phyloP scores from a whole-genome alignment of 2,113 vertebrate species.

The Anarrhichthys ocellatus region DNA sequence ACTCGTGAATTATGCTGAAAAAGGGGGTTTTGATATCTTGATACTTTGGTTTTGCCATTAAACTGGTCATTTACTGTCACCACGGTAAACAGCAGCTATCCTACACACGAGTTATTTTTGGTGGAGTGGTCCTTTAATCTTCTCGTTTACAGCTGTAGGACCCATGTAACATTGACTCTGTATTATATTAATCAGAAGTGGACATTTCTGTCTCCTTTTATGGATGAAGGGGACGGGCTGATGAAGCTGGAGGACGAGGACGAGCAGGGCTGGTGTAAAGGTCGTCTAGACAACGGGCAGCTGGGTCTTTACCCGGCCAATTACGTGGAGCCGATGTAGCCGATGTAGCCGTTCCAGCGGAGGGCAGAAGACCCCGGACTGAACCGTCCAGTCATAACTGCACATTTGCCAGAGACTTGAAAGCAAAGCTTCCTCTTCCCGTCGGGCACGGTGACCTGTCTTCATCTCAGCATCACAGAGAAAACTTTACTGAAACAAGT shows the following conservation, averaged over 20 bases:
- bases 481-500: conserved; percentile 11
- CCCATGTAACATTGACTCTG: not conserved
- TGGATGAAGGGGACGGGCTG: conserved; percentile 90
- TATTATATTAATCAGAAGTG: not conserved
- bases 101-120: not conserved
- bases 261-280: conserved; percentile 98
- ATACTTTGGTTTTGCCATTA: not conserved
- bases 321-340: conserved; percentile 93
- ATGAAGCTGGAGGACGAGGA: conserved; percentile 96
- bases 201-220: conserved; percentile 27
- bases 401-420: conserved; percentile 77
- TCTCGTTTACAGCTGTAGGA: not conserved
- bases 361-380: conserved; percentile 57
- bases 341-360: conserved; percentile 80
- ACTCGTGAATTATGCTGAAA: not conserved
- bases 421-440: conserved; percentile 66
- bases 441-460: conserved; percentile 64
- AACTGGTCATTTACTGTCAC: not conserved
- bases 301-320: conserved; percentile 96
- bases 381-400: conserved; percentile 64
- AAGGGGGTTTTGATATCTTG: not conserved
- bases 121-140: not conserved
- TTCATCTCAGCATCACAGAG: conserved; percentile 51
- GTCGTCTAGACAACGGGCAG: conserved; percentile 93
- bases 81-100: not conserved